Conservation (phyloP, 2,888 invertebrate genomes). For the Cryptocephalus primarius region DNA sequence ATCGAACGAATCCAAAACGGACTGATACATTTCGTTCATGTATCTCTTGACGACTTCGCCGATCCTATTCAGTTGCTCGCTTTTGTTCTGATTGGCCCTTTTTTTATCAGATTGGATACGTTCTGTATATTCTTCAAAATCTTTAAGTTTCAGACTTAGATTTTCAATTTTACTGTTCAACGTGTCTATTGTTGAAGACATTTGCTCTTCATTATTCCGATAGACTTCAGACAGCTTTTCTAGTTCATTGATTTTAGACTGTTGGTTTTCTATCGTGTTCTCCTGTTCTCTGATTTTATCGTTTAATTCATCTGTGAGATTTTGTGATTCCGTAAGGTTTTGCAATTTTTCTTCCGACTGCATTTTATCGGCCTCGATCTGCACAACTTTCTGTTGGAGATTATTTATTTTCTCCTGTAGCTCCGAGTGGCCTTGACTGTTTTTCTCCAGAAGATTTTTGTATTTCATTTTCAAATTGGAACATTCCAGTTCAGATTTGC, state of each 20-base stretch:
- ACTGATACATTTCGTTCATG: conserved; percentile 29
- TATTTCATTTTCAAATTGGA: conserved; percentile 10
- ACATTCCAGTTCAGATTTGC: conserved; percentile 13
- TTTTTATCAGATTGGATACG: conserved; percentile 8
- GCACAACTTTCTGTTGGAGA: conserved; percentile 8
- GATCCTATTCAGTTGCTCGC: conserved; percentile 1
- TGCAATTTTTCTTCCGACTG: conserved; percentile 7
- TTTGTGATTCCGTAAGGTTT: too few species aligned
- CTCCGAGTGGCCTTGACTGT: conserved; percentile 3
- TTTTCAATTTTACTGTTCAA: conserved; percentile 11
- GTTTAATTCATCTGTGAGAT: not conserved
- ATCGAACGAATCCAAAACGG: conserved; percentile 21
- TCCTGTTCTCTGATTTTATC: conserved; percentile 7
- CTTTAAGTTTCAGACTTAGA: conserved; percentile 12
- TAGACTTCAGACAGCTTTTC: conserved; percentile 11
- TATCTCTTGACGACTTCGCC: conserved; percentile 21
- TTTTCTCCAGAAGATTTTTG: conserved; percentile 1
- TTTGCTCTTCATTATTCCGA: conserved; percentile 6
- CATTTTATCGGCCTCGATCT: conserved; percentile 5
- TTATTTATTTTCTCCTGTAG: conserved; percentile 8
- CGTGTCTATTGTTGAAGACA: conserved; percentile 3
- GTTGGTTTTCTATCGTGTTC: conserved; percentile 11
- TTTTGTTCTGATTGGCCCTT: conserved; percentile 4
- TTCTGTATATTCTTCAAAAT: conserved; percentile 9
- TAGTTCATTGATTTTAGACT: conserved; percentile 12